Evolutionary conservation across 1,140 invertebrate species (phyloP).

Genomic region (Heliothis subflexa): DNA sequence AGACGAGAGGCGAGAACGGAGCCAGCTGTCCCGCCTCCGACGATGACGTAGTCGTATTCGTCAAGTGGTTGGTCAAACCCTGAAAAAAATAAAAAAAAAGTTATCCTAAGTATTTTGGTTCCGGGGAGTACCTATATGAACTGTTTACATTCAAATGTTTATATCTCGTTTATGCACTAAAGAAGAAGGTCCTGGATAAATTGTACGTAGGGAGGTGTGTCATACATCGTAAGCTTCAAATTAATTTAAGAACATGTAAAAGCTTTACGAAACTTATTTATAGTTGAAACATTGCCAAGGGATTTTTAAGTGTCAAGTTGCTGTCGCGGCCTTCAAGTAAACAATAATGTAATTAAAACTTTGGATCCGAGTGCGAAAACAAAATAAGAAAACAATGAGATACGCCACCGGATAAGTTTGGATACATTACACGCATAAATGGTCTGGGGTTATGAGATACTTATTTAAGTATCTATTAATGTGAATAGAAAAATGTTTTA

Average conservation of each 20-base stretch:
- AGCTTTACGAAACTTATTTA: neutral
- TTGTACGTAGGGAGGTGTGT: neutral
- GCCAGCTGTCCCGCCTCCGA: conserved; percentile 95
- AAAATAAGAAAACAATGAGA: conserved; percentile 27
- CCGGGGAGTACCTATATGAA: neutral
- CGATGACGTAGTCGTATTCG: conserved; percentile 93
- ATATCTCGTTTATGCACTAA: no score
- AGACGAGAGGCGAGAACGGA: conserved; percentile 95
- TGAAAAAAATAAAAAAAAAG: conserved; percentile 50
- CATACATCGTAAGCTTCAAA: neutral
- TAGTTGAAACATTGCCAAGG: neutral
- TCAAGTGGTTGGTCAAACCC: conserved; percentile 63
- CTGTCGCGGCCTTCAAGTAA: conserved; percentile 27
- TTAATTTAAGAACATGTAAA: neutral
- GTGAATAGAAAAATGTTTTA: conserved; percentile 49
- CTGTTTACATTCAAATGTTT: neutral
- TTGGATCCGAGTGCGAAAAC: neutral
- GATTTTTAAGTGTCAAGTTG: conserved; percentile 12
- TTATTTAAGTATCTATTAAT: neutral
- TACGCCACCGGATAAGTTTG: neutral
- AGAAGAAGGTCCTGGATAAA: no score
- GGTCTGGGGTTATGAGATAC: conserved; percentile 17
- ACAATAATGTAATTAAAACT: conserved; percentile 41
- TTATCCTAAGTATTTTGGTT: neutral
- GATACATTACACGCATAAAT: conserved; percentile 4